A percentile compares a stretch with the other conserved stretches of the same genome.
phyloP scores from a whole-genome alignment of 2,888 invertebrate genomes.

The Zaprionus lineosus region DNA sequence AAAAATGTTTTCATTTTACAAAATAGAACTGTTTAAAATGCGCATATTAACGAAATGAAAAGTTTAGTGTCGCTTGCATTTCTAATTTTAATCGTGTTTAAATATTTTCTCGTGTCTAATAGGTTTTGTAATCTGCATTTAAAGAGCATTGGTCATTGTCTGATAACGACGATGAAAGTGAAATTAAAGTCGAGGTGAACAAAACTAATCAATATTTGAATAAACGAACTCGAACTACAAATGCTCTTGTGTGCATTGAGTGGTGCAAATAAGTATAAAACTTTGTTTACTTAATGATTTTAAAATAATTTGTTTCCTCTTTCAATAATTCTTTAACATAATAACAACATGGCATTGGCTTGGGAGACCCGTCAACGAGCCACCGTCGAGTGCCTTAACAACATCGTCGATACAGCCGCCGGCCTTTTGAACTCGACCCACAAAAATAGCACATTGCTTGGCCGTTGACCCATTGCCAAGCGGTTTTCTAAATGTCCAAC shows the following conservation, averaged over 20 bases:
- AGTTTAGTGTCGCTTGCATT: neutral
- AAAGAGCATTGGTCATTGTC: neutral
- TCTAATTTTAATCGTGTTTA: slow-evolving; percentile 7
- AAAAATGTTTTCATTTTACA: no score
- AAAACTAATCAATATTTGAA: neutral
- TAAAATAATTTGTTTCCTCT: neutral
- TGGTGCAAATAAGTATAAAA: slow-evolving; percentile 5
- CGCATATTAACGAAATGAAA: slow-evolving; percentile 11
- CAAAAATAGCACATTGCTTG: slow-evolving; percentile 29
- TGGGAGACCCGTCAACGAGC: slow-evolving; percentile 34
- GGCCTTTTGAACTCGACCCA: slow-evolving; percentile 53
- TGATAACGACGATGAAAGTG: slow-evolving; percentile 41
- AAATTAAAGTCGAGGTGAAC: slow-evolving; percentile 24
- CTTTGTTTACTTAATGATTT: neutral
- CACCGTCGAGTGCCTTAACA: slow-evolving; percentile 35
- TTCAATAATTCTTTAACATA: slow-evolving; percentile 31
- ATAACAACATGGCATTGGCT: slow-evolving; percentile 44
- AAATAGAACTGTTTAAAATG: slow-evolving; percentile 2
- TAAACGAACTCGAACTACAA: slow-evolving; percentile 8
- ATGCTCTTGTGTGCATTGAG: neutral
- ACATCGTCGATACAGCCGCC: slow-evolving; percentile 23
- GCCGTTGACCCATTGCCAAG: slow-evolving; percentile 28
- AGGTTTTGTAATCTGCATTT: neutral
- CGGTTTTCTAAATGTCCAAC: slow-evolving; percentile 19
- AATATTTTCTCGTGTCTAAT: slow-evolving; percentile 7